Percentiles rank a stretch among this genome's conserved stretches.
Evolutionary conservation across 2,797 vertebrate genomes (phyloP).

Genomic region (Pangasius krempfi): DNA sequence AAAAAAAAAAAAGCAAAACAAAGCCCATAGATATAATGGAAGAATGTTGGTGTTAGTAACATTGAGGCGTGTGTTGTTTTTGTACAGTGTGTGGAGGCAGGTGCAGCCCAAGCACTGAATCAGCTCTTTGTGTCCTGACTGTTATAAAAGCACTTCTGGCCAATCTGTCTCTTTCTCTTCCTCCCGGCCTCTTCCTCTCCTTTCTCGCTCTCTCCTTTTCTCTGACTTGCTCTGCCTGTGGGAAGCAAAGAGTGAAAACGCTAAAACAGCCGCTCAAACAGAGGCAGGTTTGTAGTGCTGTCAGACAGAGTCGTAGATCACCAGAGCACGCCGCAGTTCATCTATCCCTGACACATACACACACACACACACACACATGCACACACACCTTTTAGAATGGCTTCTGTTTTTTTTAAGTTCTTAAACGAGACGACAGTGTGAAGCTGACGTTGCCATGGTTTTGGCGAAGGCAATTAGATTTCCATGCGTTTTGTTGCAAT

Average conservation of each 20-base stretch:
- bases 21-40: slow-evolving; percentile 37
- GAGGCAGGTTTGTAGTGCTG: slow-evolving; percentile 59
- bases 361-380: slow-evolving; percentile 31
- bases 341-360: slow-evolving; percentile 55
- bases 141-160: slow-evolving; percentile 59
- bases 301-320: slow-evolving; percentile 59
- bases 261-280: slow-evolving; percentile 55
- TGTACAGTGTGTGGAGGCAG: slow-evolving; percentile 59
- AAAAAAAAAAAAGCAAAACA: slow-evolving; percentile 4
- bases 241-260: slow-evolving; percentile 59
- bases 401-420: slow-evolving; percentile 45
- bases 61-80: slow-evolving; percentile 55
- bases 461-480: slow-evolving; percentile 36
- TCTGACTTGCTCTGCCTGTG: slow-evolving; percentile 48
- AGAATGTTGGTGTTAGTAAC: slow-evolving; percentile 46
- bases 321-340: slow-evolving; percentile 56
- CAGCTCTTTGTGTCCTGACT: slow-evolving; percentile 57
- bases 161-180: slow-evolving; percentile 62
- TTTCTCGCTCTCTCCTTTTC: slow-evolving; percentile 49
- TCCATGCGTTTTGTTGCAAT: slow-evolving; percentile 32
- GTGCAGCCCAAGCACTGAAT: slow-evolving; percentile 57
- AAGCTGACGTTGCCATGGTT: slow-evolving; percentile 51
- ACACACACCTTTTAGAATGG: slow-evolving; percentile 39
- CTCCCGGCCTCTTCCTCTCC: slow-evolving; percentile 59
- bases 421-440: slow-evolving; percentile 41